These are phyloP conservation scores for Catocala sponsa DNA, from an alignment of 2,888 invertebrate genomes.

Conservation along the genomic window DNA sequence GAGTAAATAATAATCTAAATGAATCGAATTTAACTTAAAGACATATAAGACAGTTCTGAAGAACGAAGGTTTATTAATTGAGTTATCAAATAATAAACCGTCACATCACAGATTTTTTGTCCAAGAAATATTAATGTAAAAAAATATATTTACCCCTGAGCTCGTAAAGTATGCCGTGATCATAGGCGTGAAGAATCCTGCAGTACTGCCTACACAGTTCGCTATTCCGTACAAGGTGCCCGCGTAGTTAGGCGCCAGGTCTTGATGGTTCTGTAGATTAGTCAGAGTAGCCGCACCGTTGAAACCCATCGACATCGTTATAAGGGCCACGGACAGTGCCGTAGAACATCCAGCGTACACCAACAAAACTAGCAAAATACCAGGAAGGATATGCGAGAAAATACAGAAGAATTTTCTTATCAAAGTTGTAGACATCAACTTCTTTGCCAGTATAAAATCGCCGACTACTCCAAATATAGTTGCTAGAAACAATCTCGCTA, in stretches of 20 bases:
- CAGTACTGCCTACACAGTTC: constrained; percentile 91
- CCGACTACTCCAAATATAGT: constrained; percentile 91
- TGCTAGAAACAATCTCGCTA: constrained; percentile 90
- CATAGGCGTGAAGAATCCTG: constrained; percentile 92
- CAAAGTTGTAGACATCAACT: constrained; percentile 75
- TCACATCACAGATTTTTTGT: too few species aligned
- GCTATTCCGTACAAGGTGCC: constrained; percentile 94
- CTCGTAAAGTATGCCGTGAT: constrained; percentile 90
- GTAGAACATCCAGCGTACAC: constrained; percentile 90
- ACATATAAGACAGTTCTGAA: too few species aligned
- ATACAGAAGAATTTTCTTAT: constrained; percentile 90
- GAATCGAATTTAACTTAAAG: too few species aligned
- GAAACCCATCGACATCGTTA: constrained; percentile 91
- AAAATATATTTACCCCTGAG: constrained; percentile 75
- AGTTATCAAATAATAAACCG: too few species aligned
- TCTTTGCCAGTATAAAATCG: constrained; percentile 86
- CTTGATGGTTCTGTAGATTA: constrained; percentile 91
- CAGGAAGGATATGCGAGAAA: constrained; percentile 88
- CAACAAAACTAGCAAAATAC: constrained; percentile 83
- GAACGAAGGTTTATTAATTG: too few species aligned
- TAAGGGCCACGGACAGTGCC: constrained; percentile 88
- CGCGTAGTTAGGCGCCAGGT: constrained; percentile 93
- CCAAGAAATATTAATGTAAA: background rate
- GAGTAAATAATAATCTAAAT: too few species aligned
- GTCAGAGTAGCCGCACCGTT: constrained; percentile 90